Evolutionary conservation across 2,797 vertebrate genomes (phyloP), one percentile per base, ranked within the genome.

Genomic region (Channa striata): DNA sequence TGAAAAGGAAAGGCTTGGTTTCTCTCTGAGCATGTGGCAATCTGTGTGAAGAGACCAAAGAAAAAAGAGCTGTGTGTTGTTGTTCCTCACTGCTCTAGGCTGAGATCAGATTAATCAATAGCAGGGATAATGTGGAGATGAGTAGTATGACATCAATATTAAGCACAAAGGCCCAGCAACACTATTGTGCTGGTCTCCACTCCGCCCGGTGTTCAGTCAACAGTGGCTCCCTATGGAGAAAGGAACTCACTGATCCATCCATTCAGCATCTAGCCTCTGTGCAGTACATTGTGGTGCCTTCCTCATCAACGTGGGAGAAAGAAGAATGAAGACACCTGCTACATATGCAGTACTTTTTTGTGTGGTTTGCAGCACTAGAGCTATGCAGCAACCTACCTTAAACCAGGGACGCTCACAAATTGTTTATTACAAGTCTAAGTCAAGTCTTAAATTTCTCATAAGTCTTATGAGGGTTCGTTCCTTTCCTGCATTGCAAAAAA

Each of bases 51-150:
- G 74, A 70, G 34, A 67, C 17, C 49, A 49, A n/a, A 19, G 14
- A 12, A 39, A 61, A 67, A 62, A 48, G 40, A 42, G 25, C 51
- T 59, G 68, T 81, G 78, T 82, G 67, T 82, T 82, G 66, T 78
- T 84, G 85, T 47, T 80, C 51, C 44, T 30, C 63, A 51, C 62
- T 5, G 49, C 87, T 80, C 10, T 78, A 43, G 78, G 78, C 82
- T 93, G 82, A 93, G 90, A 78, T 89, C 69, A 87, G 92, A 91
- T 76, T 81, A 91, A 72, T 92, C 85, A 88, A 89, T 90, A 89
- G 72, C 70, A 81, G 72, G 78, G 80, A 77, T 90, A 83, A 87
- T 59, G 81, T 84, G 84, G 84, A 81, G 91, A 85, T 84, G 86
- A 84, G 81, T 64, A 71, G 64, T 72, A 86, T 83, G 79, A 88